Base-by-base conservation (phyloP, 2,113 vertebrate genomes). In the Leucopsar rothschildi region DNA sequence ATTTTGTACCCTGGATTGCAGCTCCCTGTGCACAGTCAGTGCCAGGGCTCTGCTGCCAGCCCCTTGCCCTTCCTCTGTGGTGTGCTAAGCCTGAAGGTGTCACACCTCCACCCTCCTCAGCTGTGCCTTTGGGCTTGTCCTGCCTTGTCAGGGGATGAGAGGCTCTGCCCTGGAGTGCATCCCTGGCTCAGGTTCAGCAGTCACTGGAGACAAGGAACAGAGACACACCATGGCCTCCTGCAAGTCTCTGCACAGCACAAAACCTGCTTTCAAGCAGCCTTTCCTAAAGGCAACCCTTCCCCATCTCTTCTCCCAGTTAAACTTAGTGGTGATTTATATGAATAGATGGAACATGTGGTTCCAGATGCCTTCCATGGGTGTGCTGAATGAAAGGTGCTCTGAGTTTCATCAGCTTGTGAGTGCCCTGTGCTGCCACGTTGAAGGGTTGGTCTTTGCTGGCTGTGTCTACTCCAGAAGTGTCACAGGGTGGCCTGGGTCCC, bases 131-230 rank as follows among this genome's bases (percentile, higher is more conserved):
- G 53, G 70, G 15, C 28, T 68, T 37, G 7, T 64, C 44, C 69
- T 59, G 65, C 77, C 56, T 31, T 20, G 9, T 12, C 23, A 20
- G 8, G 16, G 50, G 3, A n/a, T 0, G 0, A 0, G 6, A n/a
- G 70, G 33, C 47, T 75, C n/a, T 69, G 31, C 22, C 63, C 40
- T 15, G 2, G 49, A 49, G 22, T 9, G 1, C 3, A 55, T n/a
- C 29, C 29, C 23, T 57, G 52, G 24, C 50, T 73, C 22, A 21
- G 1, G 0, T 25, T 61, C n/a, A 68, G 55, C 31, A 55, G 8
- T 14, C 5, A 0, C 25, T 17, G 9, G 31, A 42, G 31, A 28
- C 33, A 28, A 72, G 57, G 22, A 49, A 11, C 4, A 57, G 55
- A 83, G 17, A 12, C 7, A 12, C 1, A 1, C 13, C 8, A 2